Conservation (phyloP, 2,113 vertebrate genomes). For the Pelecanus crispus region DNA sequence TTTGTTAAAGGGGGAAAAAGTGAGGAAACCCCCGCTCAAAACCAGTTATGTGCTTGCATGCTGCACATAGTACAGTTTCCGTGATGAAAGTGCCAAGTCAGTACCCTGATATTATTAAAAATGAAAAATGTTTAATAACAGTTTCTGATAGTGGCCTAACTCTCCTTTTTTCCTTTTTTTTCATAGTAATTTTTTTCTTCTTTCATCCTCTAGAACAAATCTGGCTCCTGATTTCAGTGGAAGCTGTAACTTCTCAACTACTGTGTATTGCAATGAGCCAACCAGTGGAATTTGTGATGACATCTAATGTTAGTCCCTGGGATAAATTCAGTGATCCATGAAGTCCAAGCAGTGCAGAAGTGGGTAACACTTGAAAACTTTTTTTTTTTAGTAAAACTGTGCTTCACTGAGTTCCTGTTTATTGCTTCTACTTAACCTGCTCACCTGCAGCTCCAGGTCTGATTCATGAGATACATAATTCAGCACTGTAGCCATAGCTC, state of each 20-base stretch:
- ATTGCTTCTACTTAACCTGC: not conserved
- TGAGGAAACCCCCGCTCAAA: accelerated
- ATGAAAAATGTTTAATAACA: not conserved
- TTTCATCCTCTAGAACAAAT: not conserved
- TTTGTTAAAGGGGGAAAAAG: not conserved
- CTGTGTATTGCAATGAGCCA: not conserved
- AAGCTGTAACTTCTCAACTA: not conserved
- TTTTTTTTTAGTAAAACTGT: not conserved
- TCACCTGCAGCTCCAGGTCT: not conserved
- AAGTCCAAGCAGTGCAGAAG: not conserved
- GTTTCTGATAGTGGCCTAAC: not conserved
- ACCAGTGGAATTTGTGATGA: not conserved
- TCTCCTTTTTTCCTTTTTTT: too few species aligned
- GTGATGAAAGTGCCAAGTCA: not conserved
- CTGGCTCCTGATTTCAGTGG: not conserved
- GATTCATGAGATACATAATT: not conserved
- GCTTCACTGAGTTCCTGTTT: not conserved
- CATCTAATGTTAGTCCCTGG: not conserved
- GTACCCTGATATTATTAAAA: not conserved
- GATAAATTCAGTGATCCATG: not conserved
- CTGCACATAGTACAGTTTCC: not conserved
- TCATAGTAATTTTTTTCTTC: not conserved
- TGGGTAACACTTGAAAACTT: not conserved
- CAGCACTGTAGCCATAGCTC: not conserved
- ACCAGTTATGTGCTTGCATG: not conserved